Evolutionary conservation across 2,113 vertebrate genomes (phyloP), one percentile per base, ranked within the genome.

Genomic region (Salvator merianae): DNA sequence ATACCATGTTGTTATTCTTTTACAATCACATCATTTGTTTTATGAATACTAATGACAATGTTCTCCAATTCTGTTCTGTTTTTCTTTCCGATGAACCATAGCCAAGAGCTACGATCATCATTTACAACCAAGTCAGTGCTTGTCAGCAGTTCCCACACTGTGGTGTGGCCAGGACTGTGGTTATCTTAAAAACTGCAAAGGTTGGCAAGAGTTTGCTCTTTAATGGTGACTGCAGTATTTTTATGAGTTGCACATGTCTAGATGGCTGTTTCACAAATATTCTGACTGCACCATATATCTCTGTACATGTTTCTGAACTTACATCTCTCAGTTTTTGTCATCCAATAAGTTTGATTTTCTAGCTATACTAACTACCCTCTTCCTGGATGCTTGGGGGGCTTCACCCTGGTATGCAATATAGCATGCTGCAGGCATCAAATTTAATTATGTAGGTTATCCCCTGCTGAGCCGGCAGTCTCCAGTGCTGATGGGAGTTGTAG

Each of bases 331-430:
- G 50, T 22, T 92, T 87, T 86, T 89, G 74, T 81, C 91, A 89
- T 89, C 88, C 82, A 87, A 32, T 83, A 87, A 89, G 87, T 91
- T 86, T 89, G 87, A 88, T 28, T 90, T 92, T 89, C 88, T 88
- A 93, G 89, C 84, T 90, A 84, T 83, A 85, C 90, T 91, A 88
- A 92, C 92, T 87, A 90, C 81, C 85, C 88, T 92, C n/a, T 90
- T 91, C 86, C 89, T 84, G 81, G 88, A 92, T 34, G 32, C 73
- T 93, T 79, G 74, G 81, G 89, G 91, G 90, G 88, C 78, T 86
- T 90, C 40, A 77, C 89, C 87, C 91, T 90, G 91, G 89, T 81
- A 73, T 79, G 82, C 88, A 34, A 90, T 90, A 84, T 90, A 89
- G 88, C 90, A 89, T 87, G 88, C 87, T 86, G 88, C 93, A 93